These are phyloP conservation scores for Loriculus beryllinus DNA, from an alignment of 2,797 vertebrate genomes.

Conservation along the genomic window DNA sequence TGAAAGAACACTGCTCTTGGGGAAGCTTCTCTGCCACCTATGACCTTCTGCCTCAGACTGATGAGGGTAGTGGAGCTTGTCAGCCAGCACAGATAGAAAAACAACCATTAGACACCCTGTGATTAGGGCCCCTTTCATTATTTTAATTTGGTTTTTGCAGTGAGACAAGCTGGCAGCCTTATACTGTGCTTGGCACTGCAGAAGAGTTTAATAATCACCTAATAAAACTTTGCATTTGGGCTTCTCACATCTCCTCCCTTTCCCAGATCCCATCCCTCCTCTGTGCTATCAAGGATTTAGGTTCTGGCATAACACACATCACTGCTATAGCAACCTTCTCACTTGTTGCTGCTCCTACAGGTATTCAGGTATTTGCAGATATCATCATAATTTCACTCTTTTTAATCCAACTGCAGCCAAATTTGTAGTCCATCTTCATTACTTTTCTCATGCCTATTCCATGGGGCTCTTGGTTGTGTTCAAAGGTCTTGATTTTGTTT, in stretches of 20 bases:
- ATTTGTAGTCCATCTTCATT: not conserved
- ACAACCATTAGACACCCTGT: not conserved
- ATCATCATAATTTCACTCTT: not conserved
- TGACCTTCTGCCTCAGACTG: not conserved
- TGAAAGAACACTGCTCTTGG: not conserved
- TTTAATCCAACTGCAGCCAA: not conserved
- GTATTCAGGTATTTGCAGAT: not conserved
- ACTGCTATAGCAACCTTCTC: not conserved
- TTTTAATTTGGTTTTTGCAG: constrained; percentile 45
- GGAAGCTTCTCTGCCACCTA: not conserved
- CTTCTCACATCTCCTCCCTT: constrained; percentile 25
- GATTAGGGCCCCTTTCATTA: constrained; percentile 34
- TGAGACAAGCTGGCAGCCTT: constrained; percentile 40
- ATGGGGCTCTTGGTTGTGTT: rapidly evolving
- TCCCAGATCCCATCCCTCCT: not conserved
- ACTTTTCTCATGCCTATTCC: rapidly evolving
- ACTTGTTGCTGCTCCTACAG: not conserved
- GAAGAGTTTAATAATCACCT: constrained; percentile 62
- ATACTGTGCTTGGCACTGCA: not conserved
- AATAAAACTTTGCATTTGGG: constrained; percentile 60
- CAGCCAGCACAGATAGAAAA: not conserved
- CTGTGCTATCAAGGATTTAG: not conserved
- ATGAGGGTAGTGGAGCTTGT: not conserved
- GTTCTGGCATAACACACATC: not conserved
- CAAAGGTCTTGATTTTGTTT: not conserved